These are phyloP conservation scores for Drosophila recens DNA, from an alignment of 2,888 invertebrate genomes.

Conservation along the genomic window DNA sequence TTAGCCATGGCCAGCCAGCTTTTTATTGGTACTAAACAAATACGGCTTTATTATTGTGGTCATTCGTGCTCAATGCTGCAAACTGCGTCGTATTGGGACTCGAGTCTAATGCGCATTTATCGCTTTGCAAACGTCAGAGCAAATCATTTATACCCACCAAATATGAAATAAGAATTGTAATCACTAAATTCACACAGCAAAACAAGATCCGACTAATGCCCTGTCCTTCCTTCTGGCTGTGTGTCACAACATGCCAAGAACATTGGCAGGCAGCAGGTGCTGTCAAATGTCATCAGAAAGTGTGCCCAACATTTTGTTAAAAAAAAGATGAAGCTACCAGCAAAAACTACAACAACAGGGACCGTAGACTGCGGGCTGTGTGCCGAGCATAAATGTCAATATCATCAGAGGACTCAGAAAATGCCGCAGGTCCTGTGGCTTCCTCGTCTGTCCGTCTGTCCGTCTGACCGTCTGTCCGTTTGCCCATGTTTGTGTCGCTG, in stretches of 20 bases:
- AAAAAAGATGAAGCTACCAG: constrained; percentile 49
- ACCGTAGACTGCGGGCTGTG: constrained; percentile 38
- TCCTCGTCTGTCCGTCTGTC: constrained; percentile 36
- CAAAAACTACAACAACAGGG: constrained; percentile 18
- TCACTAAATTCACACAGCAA: constrained; percentile 20
- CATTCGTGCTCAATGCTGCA: constrained; percentile 39
- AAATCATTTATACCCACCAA: constrained; percentile 27
- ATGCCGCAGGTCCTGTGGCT: constrained; percentile 59
- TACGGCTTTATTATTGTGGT: constrained; percentile 59
- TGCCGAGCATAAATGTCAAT: constrained; percentile 75
- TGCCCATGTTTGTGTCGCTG: constrained; percentile 59
- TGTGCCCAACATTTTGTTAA: constrained; percentile 31
- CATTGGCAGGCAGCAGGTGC: constrained; percentile 65
- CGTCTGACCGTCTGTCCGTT: too few species aligned
- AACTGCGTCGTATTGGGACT: constrained; percentile 54
- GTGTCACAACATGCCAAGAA: constrained; percentile 48
- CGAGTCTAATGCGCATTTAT: constrained; percentile 41
- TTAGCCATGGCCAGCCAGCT: constrained; percentile 33
- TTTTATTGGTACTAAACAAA: constrained; percentile 59
- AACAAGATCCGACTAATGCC: constrained; percentile 17
- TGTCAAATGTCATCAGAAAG: constrained; percentile 71
- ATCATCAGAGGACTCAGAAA: constrained; percentile 61
- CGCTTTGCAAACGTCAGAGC: constrained; percentile 17
- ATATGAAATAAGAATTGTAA: constrained; percentile 14
- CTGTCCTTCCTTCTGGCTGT: constrained; percentile 24